A percentile compares a stretch with the other conserved stretches of the same genome.
Evolutionary conservation across 2,888 invertebrate genomes (phyloP).

Genomic region (Dolichomitus sp.): DNA sequence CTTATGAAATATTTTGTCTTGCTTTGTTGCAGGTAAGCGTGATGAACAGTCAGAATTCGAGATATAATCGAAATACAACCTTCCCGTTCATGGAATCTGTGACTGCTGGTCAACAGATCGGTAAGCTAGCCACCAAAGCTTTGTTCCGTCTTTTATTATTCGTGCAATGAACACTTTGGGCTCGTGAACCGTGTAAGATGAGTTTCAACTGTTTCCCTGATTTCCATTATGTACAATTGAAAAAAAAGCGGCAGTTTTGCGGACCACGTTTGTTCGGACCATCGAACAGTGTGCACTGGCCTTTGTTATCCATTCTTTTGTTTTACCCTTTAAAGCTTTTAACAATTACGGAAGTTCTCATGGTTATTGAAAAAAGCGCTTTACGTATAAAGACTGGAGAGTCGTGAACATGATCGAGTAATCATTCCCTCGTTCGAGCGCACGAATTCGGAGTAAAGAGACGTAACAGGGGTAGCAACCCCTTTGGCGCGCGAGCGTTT

Average conservation of each 20-base stretch:
- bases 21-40: constrained; percentile 55
- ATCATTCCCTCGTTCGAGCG: constrained; percentile 40
- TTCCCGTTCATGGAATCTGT: not conserved
- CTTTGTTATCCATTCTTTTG: not conserved
- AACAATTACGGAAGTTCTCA: constrained; percentile 25
- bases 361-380: constrained; percentile 9
- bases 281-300: not conserved
- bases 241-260: not conserved
- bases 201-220: not conserved
- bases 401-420: constrained; percentile 49
- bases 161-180: not conserved
- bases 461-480: constrained; percentile 18
- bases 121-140: constrained; percentile 21
- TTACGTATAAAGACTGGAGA: constrained; percentile 1
- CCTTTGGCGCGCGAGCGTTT: constrained; percentile 25
- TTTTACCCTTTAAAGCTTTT: constrained; percentile 8
- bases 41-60: not conserved
- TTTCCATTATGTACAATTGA: constrained; percentile 11
- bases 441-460: constrained; percentile 33
- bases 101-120: constrained; percentile 7
- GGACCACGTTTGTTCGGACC: not conserved
- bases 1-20: constrained; percentile 12
- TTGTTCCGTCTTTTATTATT: not conserved
- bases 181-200: not conserved
- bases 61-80: not conserved